Base-by-base conservation (phyloP, 2,888 invertebrate species). In the Meteorus colon region DNA sequence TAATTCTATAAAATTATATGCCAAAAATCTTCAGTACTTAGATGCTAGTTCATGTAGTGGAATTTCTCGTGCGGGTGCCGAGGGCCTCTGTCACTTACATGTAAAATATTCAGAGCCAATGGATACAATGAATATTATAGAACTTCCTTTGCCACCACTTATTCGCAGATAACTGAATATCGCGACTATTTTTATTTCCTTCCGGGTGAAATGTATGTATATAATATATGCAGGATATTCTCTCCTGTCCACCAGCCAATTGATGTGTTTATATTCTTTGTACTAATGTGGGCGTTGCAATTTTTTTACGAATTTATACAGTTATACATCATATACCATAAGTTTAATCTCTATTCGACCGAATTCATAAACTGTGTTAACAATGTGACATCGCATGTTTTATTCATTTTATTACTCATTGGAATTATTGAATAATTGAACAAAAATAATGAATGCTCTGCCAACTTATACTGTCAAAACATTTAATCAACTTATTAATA, bases 31-130 rank as follows among this genome's bases (percentile, higher is more conserved):
- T 73, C 91, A 91, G 80, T 90, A 91, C 78, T 86, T 94, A 73
- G 93, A 94, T 84, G 91, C 93, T 10, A 92, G 91, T 83, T 90
- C 90, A 8, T 92, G 92, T 81, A 90, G 90, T 19, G 89, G 90
- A 68, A 91, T 92, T 81, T 90, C 92, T 6, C 88, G 90, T 3
- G 91, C 91, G 78, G 87, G 80, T 16, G 73, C 84, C 12, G 80
- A 83, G 63, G 82, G 78, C 48, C 76, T 82, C 1, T 55, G 68
- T 65, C 78, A 84, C 71, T 75, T 84, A 31, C 79, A 84, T 67
- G 81, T 85, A 1, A 80, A 84, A 71, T 83, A 82, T 68, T 80
- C 81, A 3, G 82, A 83, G 51, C 77, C 81, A 51, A 71, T 76
- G 34, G 81, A 82, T 48, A 74, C 70, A 77, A 37, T 69, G 63